Percentiles rank a stretch among this genome's conserved stretches.
phyloP scores from a whole-genome alignment of 2,113 vertebrate genomes.

The Mesocricetus auratus region DNA sequence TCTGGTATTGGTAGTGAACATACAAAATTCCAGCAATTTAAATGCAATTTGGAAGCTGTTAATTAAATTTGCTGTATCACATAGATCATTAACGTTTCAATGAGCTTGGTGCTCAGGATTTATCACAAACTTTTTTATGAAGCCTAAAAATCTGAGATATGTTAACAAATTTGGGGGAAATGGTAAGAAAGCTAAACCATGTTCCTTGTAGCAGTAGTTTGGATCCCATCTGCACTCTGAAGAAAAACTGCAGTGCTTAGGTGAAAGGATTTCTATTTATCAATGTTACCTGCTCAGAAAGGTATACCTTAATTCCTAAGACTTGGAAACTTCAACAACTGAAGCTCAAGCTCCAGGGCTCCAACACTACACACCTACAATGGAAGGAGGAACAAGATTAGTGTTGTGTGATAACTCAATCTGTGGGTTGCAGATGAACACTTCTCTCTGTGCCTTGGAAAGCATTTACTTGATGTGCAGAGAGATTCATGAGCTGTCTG shows the following conservation, averaged over 20 bases:
- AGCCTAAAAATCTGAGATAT: background rate
- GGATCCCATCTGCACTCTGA: background rate
- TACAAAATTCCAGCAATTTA: background rate
- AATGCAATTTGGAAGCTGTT: background rate
- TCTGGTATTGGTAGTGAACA: background rate
- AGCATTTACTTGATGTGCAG: background rate
- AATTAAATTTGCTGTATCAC: background rate
- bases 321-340: background rate
- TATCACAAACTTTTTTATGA: background rate
- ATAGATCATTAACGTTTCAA: background rate
- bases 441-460: background rate
- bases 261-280: background rate
- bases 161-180: background rate
- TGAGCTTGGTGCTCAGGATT: background rate
- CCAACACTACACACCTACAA: background rate
- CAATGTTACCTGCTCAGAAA: background rate
- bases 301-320: background rate
- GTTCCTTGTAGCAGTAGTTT: background rate
- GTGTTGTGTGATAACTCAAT: background rate
- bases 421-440: no score
- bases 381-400: background rate
- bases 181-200: background rate
- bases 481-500: background rate
- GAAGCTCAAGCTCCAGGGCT: background rate
- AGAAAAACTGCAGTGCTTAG: background rate